Conservation (phyloP, 2,113 vertebrate species). For the Microcebus griseorufus region DNA sequence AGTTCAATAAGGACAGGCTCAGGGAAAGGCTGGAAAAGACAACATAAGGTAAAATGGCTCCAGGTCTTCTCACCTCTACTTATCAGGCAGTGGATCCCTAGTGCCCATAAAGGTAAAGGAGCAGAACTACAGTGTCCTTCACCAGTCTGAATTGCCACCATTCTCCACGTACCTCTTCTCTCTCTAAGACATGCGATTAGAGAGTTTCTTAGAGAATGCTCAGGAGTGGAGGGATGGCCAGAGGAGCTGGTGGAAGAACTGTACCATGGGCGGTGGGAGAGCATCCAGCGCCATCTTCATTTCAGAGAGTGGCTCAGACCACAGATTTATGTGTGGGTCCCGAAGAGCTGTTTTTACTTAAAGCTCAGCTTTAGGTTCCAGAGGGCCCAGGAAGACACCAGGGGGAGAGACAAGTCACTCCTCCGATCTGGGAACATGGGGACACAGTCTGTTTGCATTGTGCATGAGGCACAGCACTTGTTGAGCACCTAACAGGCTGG, state of each 20-base stretch:
- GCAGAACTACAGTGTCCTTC: neutral
- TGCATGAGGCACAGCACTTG: neutral
- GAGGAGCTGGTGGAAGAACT: neutral
- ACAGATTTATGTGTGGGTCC: neutral
- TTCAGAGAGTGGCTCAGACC: neutral
- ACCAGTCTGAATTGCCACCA: accelerated
- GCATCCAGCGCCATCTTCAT: accelerated
- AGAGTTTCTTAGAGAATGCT: neutral
- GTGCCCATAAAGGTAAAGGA: accelerated
- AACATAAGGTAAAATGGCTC: too few relatives aligned
- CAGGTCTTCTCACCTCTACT: neutral
- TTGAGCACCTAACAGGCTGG: neutral
- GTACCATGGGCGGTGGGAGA: accelerated
- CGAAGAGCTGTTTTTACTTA: neutral
- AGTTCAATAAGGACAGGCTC: neutral
- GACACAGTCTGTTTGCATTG: too few relatives aligned
- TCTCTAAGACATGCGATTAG: neutral
- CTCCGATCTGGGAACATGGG: accelerated
- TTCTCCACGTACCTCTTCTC: neutral
- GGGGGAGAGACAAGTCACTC: too few relatives aligned
- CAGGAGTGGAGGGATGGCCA: neutral
- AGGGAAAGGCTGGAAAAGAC: neutral
- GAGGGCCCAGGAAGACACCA: neutral
- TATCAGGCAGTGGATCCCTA: neutral
- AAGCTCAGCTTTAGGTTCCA: neutral